Percentiles rank a stretch among this genome's conserved stretches.
phyloP scores from a whole-genome alignment of 2,113 vertebrate genomes.

The Sinocyclocheilus anshuiensis region DNA sequence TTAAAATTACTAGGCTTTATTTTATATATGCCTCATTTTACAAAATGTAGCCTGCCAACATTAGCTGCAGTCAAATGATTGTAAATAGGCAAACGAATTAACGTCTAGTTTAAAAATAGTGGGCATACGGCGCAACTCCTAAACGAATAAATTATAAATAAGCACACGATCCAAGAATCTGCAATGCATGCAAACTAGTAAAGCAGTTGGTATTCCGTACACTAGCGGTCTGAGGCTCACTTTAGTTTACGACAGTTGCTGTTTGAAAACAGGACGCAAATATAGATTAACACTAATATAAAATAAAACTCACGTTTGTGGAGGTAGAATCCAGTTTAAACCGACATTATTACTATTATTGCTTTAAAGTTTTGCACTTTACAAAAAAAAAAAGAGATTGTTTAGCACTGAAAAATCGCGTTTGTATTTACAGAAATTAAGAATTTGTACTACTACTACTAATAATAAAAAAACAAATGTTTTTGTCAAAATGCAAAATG shows the following conservation, averaged over 20 bases:
- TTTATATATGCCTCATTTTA: not conserved
- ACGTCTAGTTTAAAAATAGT: not conserved
- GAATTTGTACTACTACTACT: not conserved
- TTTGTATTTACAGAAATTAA: not conserved
- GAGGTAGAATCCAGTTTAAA: not conserved
- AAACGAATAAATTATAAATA: not conserved
- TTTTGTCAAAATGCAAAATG: not conserved
- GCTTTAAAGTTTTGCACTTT: not conserved
- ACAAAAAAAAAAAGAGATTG: not conserved
- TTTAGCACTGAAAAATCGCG: not conserved
- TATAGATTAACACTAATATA: not conserved
- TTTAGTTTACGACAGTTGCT: not conserved
- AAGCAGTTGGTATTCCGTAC: not conserved
- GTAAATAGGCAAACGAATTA: not conserved
- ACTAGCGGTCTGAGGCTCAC: not conserved
- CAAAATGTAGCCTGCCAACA: not conserved
- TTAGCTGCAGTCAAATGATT: not conserved
- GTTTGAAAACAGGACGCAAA: not conserved
- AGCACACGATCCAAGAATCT: not conserved
- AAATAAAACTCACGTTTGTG: not conserved
- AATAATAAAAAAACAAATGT: not conserved
- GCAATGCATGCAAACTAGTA: not conserved
- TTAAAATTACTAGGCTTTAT: not conserved
- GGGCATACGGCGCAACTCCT: not conserved
- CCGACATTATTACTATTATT: not conserved